phyloP scores from a whole-genome alignment of 1,140 invertebrate species.

The Nasonia longicornis region DNA sequence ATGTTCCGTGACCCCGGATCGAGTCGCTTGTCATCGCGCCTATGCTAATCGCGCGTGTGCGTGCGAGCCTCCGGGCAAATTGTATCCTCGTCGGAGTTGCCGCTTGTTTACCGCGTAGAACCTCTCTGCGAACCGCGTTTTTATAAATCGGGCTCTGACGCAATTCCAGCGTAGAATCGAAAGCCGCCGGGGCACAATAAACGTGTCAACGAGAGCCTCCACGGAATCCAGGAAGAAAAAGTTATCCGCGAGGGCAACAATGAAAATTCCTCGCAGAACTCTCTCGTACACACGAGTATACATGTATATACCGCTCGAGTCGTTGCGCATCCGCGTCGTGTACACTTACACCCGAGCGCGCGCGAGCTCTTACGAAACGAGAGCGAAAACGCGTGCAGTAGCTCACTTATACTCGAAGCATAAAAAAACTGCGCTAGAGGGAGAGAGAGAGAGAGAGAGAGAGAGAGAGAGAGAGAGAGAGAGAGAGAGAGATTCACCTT shows the following conservation, averaged over 20 bases:
- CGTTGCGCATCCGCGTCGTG: not conserved
- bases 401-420: not conserved
- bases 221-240: slow-evolving; percentile 15
- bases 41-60: no score
- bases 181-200: not conserved
- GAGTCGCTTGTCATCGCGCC: no score
- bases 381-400: not conserved
- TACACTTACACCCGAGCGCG: not conserved
- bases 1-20: no score
- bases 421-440: not conserved
- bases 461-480: not conserved
- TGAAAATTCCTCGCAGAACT: slow-evolving; percentile 33
- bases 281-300: not conserved
- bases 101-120: no score
- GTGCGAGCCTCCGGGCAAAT: no score
- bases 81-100: no score
- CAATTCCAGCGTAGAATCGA: not conserved
- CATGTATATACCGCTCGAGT: not conserved
- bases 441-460: not conserved
- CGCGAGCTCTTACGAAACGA: not conserved
- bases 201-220: not conserved
- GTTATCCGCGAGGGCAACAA: slow-evolving; percentile 17
- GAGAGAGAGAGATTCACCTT: slow-evolving; percentile 20
- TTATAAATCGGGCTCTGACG: not conserved
- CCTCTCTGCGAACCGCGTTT: no score